phyloP scores from a whole-genome alignment of 2,113 vertebrate genomes.

The Salvelinus alpinus region DNA sequence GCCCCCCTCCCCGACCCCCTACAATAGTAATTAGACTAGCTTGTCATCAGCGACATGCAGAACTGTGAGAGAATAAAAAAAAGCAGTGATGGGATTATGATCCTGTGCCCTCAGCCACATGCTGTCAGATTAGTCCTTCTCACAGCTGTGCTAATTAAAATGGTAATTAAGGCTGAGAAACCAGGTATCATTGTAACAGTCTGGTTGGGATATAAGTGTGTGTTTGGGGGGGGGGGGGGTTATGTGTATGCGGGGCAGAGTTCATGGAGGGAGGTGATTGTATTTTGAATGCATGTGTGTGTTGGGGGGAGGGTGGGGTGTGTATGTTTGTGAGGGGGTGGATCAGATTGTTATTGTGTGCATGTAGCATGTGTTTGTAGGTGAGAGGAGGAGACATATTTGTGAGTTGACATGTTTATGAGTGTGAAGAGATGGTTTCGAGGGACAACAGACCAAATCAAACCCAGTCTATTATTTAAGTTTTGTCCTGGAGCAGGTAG shows the following conservation, averaged over 20 bases:
- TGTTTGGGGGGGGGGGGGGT: background rate
- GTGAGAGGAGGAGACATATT: background rate
- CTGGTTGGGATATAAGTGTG: constrained; percentile 10
- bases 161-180: constrained; percentile 60
- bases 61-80: constrained; percentile 61
- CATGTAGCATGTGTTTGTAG: constrained; percentile 13
- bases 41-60: constrained; percentile 54
- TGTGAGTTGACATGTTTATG: background rate
- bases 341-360: constrained; percentile 11
- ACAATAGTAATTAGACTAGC: constrained; percentile 60
- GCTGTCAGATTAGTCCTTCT: constrained; percentile 64
- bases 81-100: constrained; percentile 65
- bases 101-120: constrained; percentile 62
- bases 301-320: constrained; percentile 1
- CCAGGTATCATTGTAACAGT: background rate
- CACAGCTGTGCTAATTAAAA: constrained; percentile 68
- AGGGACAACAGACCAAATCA: background rate
- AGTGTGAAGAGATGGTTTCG: constrained; percentile 5
- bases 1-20: constrained; percentile 41
- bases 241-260: background rate
- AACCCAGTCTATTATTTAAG: background rate
- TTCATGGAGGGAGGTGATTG: background rate
- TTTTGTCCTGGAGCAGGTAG: background rate
- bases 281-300: background rate
- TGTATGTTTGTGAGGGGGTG: background rate